Evolutionary conservation across 35 echinoderm and acorn worm species (phyloP).

Genomic region (Eucidaris tribuloides): DNA sequence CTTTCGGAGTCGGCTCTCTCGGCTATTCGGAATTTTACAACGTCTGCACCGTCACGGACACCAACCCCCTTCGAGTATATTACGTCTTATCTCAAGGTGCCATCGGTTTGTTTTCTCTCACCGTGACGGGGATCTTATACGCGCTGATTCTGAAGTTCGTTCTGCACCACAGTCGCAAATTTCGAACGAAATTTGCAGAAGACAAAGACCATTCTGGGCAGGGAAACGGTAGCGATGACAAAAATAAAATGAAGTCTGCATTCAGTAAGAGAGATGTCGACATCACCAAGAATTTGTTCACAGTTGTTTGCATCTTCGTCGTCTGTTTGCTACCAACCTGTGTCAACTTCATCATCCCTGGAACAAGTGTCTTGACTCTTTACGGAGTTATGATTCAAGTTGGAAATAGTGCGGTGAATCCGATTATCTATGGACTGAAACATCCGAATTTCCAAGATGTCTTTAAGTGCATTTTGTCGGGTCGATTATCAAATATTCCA

Average conservation of each 20-base stretch:
- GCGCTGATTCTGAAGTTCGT: not conserved
- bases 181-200: not conserved
- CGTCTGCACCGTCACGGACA: not conserved
- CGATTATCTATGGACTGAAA: slow-evolving; percentile 47
- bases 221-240: not conserved
- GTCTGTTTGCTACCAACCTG: slow-evolving; percentile 17
- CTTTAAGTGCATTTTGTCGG: no score
- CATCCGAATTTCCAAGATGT: slow-evolving; percentile 44
- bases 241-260: not conserved
- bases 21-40: not conserved
- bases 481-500: no score
- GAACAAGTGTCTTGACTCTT: slow-evolving; percentile 6
- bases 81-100: not conserved
- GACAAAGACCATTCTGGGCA: not conserved
- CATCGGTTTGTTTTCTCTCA: not conserved
- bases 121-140: slow-evolving; percentile 2
- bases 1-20: not conserved
- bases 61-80: not conserved
- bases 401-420: slow-evolving; percentile 34
- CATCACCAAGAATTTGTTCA: slow-evolving; percentile 42
- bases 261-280: not conserved
- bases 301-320: slow-evolving; percentile 19
- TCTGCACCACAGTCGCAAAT: not conserved
- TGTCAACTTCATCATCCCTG: slow-evolving; percentile 25
- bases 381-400: slow-evolving; percentile 2